Percentiles rank a stretch among this genome's conserved stretches.
phyloP scores from a whole-genome alignment of 2,888 invertebrate genomes.

The Monochamus alternatus region DNA sequence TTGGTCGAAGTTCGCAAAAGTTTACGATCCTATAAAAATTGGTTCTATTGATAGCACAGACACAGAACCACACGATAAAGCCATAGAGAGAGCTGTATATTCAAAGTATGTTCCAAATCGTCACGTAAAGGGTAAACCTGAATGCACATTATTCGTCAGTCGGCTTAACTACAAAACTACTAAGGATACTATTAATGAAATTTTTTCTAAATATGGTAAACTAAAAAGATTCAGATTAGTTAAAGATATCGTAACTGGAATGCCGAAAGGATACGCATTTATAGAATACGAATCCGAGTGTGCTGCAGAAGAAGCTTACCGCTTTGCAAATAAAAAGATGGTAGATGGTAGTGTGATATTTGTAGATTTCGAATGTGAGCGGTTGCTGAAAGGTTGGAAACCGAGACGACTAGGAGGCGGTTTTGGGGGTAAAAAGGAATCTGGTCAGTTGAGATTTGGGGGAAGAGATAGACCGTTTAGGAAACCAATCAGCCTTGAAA shows the following conservation, averaged over 20 bases:
- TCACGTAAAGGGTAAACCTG: constrained; percentile 79
- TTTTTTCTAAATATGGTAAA: constrained; percentile 79
- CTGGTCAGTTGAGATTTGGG: constrained; percentile 91
- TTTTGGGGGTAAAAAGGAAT: constrained; percentile 88
- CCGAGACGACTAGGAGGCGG: constrained; percentile 91
- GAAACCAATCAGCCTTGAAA: constrained; percentile 74
- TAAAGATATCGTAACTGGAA: constrained; percentile 85
- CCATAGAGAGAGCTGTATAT: constrained; percentile 80
- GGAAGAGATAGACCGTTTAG: constrained; percentile 85
- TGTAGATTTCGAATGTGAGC: constrained; percentile 84
- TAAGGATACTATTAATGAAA: constrained; percentile 74
- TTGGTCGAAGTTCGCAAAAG: constrained; percentile 75
- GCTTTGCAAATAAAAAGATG: constrained; percentile 74
- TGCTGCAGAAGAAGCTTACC: constrained; percentile 77
- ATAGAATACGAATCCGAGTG: constrained; percentile 82
- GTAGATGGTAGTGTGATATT: constrained; percentile 82
- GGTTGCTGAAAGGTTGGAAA: constrained; percentile 84
- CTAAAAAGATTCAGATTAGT: constrained; percentile 79
- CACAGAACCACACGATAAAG: constrained; percentile 86
- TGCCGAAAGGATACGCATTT: constrained; percentile 88
- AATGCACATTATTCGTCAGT: constrained; percentile 83
- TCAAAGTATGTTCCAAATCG: constrained; percentile 79
- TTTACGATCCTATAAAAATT: constrained; percentile 86
- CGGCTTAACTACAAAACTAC: constrained; percentile 81
- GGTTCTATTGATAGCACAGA: constrained; percentile 94